Evolutionary conservation across 2,113 vertebrate genomes (phyloP).

Genomic region (Cyphomyrus plagiostoma): DNA sequence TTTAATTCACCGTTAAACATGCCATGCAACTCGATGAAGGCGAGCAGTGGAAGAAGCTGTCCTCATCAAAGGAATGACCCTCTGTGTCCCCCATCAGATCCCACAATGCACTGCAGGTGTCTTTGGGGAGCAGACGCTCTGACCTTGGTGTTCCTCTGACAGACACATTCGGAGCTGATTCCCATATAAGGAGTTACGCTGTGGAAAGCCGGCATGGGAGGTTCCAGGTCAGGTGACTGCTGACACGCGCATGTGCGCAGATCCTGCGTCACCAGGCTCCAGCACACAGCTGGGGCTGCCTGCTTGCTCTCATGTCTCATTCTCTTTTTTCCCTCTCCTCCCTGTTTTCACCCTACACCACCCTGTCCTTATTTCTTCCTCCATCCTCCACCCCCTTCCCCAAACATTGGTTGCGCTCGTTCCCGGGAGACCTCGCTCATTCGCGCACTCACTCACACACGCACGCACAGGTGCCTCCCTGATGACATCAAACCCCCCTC

Average conservation of each 20-base stretch:
- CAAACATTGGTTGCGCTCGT: not conserved
- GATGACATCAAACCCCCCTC: constrained; percentile 3
- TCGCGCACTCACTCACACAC: not conserved
- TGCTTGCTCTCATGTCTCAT: not conserved
- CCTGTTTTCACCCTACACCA: not conserved
- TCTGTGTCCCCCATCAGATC: not conserved
- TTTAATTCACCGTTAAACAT: not conserved
- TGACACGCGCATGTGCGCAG: not conserved
- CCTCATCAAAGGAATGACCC: not conserved
- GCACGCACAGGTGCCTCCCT: not conserved
- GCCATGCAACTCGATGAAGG: not conserved
- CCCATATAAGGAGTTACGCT: constrained; percentile 3
- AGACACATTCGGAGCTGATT: not conserved
- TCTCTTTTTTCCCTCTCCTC: not conserved
- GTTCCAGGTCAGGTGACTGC: not conserved
- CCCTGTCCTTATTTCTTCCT: not conserved
- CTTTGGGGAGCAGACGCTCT: not conserved
- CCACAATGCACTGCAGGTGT: not conserved
- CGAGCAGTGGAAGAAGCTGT: not conserved
- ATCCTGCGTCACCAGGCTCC: not conserved
- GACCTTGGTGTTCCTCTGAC: constrained; percentile 6
- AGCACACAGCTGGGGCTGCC: not conserved
- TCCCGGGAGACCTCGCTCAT: not conserved
- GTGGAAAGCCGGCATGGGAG: not conserved
- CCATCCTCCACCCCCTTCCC: not conserved